Conservation (phyloP, 2,797 vertebrate species). For the Pseudomugil gertrudae region DNA sequence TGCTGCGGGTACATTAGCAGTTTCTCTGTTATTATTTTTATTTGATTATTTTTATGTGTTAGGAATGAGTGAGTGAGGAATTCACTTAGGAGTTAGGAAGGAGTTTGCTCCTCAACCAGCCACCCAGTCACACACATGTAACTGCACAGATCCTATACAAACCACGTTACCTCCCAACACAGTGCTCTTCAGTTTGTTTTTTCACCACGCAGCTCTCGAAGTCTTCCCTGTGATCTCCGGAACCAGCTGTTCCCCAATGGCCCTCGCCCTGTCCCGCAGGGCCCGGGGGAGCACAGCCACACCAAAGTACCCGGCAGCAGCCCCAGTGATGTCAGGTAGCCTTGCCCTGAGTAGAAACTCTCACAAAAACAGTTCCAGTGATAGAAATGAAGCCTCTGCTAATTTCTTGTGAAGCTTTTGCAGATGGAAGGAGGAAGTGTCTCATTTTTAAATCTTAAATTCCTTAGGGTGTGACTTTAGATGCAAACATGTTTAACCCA, state of each 20-base stretch:
- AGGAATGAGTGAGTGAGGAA: conserved; percentile 12
- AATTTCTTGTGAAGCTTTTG: neutral
- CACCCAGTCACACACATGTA: conserved; percentile 30
- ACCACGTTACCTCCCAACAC: conserved; percentile 39
- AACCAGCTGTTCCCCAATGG: conserved; percentile 87
- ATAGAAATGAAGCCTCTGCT: neutral
- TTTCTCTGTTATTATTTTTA: neutral
- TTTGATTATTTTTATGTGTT: neutral
- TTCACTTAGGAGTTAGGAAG: too few species aligned
- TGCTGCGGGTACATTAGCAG: conserved; percentile 6
- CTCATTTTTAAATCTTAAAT: conserved; percentile 18
- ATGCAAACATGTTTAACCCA: neutral
- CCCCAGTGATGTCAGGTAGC: conserved; percentile 96
- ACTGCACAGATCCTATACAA: conserved; percentile 41
- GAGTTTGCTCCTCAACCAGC: conserved; percentile 39
- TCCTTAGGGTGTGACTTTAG: neutral
- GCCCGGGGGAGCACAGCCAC: conserved; percentile 85
- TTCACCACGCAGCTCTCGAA: conserved; percentile 92
- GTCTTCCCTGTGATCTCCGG: conserved; percentile 90
- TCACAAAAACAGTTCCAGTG: conserved; percentile 19
- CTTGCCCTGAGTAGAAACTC: conserved; percentile 43
- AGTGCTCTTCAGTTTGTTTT: conserved; percentile 78
- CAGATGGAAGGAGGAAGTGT: conserved; percentile 15
- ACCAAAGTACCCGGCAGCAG: conserved; percentile 86
- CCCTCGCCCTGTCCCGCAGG: conserved; percentile 85